Evolutionary conservation across 2,888 invertebrate species (phyloP), one percentile per base, ranked within the genome.

Genomic region (Amorpha juglandis): DNA sequence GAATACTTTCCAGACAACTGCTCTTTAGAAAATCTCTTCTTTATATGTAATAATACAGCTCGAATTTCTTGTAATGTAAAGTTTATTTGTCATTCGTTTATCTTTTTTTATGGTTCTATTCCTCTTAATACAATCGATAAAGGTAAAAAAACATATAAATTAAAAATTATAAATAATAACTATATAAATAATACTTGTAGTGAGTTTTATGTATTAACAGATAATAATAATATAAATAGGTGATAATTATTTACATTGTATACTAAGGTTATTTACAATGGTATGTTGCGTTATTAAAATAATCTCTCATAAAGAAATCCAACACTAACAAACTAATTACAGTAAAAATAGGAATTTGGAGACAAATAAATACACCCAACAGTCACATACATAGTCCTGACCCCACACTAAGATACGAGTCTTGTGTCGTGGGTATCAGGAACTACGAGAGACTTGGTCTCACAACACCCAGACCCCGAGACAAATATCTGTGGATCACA

Each of bases 91-190:
- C 33, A 53, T 19, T 42, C 19, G 11, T 19, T 42, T 42, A 42
- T 58, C 38, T 19, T 42, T 42, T 19, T 45, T 63, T 33, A 63
- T 63, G 45, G 21, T 62, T 45, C n/a, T 63, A 63, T 63, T 63
- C 27, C 62, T 19, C 62, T 63, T 16, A 16, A 16, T 38, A 38
- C 16, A 58, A 19, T 58, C 19, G 38, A 63, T 63, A 63, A 48
- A 21, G n/a, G 27, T 14, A 9, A 48, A 14, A 12, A 27, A n/a
- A 62, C 21, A 27, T 33, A 48, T 63, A 63, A 45, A 63, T 47
- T 48, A 48, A 19, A 48, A 47, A 16, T n/a, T n/a, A n/a, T 47
- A 45, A n/a, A 48, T 63, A 27, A 48, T n/a, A n/a, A n/a, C n/a
- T n/a, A 33, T n/a, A 27, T 63, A 47, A 45, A 27, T 8, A n/a